Evolutionary conservation across 2,113 vertebrate genomes (phyloP).

Genomic region (Haemorhous mexicanus): DNA sequence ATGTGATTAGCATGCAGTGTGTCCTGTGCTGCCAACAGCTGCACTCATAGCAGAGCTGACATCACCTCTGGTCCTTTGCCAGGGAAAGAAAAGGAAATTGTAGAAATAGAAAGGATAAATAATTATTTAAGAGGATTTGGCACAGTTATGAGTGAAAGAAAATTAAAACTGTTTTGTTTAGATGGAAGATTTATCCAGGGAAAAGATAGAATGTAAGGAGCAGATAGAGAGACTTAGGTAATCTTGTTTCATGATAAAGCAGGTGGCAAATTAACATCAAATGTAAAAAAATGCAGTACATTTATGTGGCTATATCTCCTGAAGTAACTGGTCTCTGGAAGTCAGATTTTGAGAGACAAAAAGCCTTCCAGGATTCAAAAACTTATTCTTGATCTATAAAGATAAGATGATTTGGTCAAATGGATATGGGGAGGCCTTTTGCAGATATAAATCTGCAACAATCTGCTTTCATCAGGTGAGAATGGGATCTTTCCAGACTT

Average conservation of each 20-base stretch:
- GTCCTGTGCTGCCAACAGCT: neutral
- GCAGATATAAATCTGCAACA: neutral
- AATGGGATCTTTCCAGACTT: neutral
- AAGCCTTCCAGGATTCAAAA: neutral
- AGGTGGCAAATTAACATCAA: neutral
- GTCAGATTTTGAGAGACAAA: neutral
- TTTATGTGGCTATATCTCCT: neutral
- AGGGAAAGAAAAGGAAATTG: slow-evolving; percentile 21
- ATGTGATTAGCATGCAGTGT: neutral
- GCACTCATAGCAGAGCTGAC: neutral
- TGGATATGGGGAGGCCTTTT: neutral
- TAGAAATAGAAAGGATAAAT: slow-evolving; percentile 43
- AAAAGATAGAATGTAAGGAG: neutral
- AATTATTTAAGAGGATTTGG: slow-evolving; percentile 16
- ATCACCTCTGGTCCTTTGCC: slow-evolving; percentile 34
- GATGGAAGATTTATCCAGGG: neutral
- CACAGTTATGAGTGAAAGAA: neutral
- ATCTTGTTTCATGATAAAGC: neutral
- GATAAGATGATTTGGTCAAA: neutral
- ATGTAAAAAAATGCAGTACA: neutral
- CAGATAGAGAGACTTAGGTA: neutral
- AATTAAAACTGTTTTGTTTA: neutral
- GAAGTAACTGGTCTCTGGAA: neutral
- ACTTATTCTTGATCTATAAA: neutral
- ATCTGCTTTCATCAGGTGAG: neutral